Evolutionary conservation across 2,888 invertebrate genomes (phyloP).

Genomic region (Parasteatoda lunata): DNA sequence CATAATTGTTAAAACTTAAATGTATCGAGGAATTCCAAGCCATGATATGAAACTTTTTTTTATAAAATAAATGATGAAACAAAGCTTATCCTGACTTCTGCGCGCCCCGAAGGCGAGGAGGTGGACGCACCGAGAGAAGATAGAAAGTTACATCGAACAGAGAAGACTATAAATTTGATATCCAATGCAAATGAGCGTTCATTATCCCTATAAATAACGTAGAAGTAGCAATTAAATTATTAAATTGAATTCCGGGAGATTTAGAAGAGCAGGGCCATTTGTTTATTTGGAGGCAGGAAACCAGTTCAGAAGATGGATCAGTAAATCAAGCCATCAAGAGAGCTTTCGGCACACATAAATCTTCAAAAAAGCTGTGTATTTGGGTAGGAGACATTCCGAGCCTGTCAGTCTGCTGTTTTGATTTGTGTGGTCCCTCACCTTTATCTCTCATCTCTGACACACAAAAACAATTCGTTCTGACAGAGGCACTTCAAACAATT

Average conservation of each 20-base stretch:
- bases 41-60: no score
- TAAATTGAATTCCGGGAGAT: slow-evolving; percentile 65
- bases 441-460: neutral
- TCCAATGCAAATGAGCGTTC: slow-evolving; percentile 57
- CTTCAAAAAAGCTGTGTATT: slow-evolving; percentile 49
- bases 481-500: no score
- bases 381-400: slow-evolving; percentile 46
- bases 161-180: slow-evolving; percentile 53
- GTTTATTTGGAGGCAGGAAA: slow-evolving; percentile 44
- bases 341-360: slow-evolving; percentile 68
- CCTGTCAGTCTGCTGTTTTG: slow-evolving; percentile 54
- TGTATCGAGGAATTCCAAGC: no score
- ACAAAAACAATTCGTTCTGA: no score
- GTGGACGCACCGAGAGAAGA: no score
- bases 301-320: slow-evolving; percentile 17
- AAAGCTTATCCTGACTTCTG: no score
- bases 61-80: no score
- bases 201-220: slow-evolving; percentile 64
- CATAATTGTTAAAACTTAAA: no score
- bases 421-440: slow-evolving; percentile 67
- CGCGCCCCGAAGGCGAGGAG: no score
- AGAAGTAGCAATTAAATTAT: slow-evolving; percentile 66
- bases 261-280: slow-evolving; percentile 54
- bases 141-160: neutral
- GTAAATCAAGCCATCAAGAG: slow-evolving; percentile 67